A percentile compares a stretch with the other conserved stretches of the same genome.
Conservation (phyloP, 2,113 vertebrate species). For the Ginglymostoma cirratum region DNA sequence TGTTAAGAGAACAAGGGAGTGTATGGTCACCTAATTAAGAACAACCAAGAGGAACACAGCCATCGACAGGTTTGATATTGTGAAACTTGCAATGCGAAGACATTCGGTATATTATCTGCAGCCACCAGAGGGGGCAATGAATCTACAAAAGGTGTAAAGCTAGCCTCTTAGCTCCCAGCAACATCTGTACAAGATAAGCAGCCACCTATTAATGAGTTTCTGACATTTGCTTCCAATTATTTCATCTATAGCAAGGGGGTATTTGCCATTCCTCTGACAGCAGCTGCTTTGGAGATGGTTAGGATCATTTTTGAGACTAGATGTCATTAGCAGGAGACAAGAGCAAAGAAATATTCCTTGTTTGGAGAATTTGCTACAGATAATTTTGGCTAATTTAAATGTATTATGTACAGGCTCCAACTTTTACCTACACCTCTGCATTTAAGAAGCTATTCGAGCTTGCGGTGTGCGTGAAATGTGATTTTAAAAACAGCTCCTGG, state of each 20-base stretch:
- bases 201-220: background rate
- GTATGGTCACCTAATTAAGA: background rate
- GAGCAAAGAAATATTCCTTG: background rate
- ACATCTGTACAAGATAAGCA: background rate
- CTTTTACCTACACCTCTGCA: background rate
- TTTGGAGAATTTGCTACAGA: background rate
- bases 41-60: background rate
- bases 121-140: conserved; percentile 34
- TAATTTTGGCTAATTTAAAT: background rate
- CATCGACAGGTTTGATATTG: background rate
- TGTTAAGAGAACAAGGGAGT: too few relatives aligned
- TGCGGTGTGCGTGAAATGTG: background rate
- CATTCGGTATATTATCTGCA: background rate
- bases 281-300: background rate
- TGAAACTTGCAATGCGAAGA: background rate
- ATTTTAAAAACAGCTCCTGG: background rate
- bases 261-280: background rate
- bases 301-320: background rate
- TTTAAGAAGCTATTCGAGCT: background rate
- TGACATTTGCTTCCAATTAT: background rate
- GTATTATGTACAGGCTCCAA: too few relatives aligned
- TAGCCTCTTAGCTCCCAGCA: background rate
- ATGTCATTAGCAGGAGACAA: background rate
- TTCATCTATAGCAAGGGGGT: background rate
- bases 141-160: background rate